phyloP scores from a whole-genome alignment of 2,888 invertebrate species.

The Stenichneumon culpator region DNA sequence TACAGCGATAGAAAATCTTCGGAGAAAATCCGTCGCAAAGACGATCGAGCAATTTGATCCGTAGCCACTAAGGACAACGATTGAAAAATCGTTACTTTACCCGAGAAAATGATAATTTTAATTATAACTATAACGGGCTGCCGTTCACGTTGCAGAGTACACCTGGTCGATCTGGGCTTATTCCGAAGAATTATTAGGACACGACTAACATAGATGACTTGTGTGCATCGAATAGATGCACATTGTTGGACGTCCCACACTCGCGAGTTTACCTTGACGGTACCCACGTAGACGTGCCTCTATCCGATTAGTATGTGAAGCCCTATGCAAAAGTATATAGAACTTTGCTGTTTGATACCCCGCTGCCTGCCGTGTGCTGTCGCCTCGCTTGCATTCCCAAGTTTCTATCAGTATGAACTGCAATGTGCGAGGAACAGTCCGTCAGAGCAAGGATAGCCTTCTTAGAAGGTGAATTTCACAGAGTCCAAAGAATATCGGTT shows the following conservation, averaged over 20 bases:
- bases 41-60: too few species aligned
- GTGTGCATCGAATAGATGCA: conserved; percentile 39
- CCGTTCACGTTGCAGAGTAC: neutral
- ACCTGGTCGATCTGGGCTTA: conserved; percentile 4
- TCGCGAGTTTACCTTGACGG: conserved; percentile 72
- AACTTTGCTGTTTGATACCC: conserved; percentile 76
- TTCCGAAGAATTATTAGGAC: conserved; percentile 52
- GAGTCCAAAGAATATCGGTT: neutral
- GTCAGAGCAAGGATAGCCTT: conserved; percentile 80
- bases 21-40: too few species aligned
- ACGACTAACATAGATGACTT: conserved; percentile 22
- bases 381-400: conserved; percentile 71
- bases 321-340: conserved; percentile 80
- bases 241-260: conserved; percentile 40
- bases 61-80: too few species aligned
- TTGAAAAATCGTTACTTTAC: too few species aligned
- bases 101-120: neutral
- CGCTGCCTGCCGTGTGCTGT: conserved; percentile 64
- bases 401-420: conserved; percentile 68
- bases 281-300: conserved; percentile 65
- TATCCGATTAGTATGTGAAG: conserved; percentile 82
- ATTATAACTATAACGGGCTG: neutral
- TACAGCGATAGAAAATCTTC: too few species aligned
- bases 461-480: conserved; percentile 79
- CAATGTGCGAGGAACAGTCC: conserved; percentile 79